Base-by-base conservation (phyloP, 1,140 invertebrate species). In the Nilaparvata lugens region DNA sequence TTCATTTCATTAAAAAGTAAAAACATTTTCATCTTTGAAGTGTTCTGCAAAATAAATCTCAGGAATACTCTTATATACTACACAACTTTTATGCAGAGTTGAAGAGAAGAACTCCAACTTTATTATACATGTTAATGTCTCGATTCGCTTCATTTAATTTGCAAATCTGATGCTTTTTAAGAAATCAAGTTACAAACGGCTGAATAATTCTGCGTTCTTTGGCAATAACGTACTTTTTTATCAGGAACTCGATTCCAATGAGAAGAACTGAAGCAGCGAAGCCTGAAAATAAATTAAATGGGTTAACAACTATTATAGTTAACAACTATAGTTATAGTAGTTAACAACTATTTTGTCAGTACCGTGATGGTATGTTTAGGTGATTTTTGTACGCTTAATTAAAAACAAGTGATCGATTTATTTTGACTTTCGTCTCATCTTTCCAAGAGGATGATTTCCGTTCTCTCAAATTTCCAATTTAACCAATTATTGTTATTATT, bases 191-290 rank as follows among this genome's bases (percentile, higher is more conserved):
- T 11, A 79, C 71, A 65, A 83, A 85, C 14, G 83, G 84, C 64
- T 80, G 79, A 23, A 86, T 79, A 4, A 81, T 73, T 62, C 73
- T 75, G 24, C 75, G 73, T 28, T 82, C 76, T 19, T 72, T 77
- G 9, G 69, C 70, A n/a, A 67, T 63, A 65, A 75, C 74, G 5
- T 76, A 73, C 45, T 73, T 72, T 31, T 76, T 71, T 62, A 76
- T 81, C 19, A 78, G 67, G 64, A 76, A 80, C 67, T 86, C 84
- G 2, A 74, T 67, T 3, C 77, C 56, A 9, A 85, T 72, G 6
- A 82, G 70, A 14, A 78, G 62, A 1, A 75, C 65, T 1, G 80
- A 76, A n/a, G 77, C 65, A 52, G 77, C 70, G 52, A 82, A 75
- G 19, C 82, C 82, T 83, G 71, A 76, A 23, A 64, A 62, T 64